phyloP scores from a whole-genome alignment of 2,113 vertebrate species.

The Jacana jacana region DNA sequence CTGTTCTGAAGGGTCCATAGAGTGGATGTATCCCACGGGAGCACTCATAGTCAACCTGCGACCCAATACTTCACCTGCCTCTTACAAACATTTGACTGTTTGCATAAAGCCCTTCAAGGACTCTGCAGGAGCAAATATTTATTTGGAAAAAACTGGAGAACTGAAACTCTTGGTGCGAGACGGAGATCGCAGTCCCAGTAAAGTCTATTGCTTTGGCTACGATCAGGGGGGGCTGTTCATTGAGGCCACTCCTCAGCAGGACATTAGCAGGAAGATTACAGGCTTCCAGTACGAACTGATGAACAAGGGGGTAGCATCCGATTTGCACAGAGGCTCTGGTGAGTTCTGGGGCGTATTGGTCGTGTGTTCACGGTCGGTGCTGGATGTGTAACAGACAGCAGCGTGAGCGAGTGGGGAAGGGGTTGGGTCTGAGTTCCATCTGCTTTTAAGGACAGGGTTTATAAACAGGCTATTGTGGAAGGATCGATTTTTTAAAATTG shows the following conservation, averaged over 20 bases:
- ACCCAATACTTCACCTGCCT: constrained; percentile 84
- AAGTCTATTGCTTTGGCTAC: constrained; percentile 87
- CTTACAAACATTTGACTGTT: constrained; percentile 83
- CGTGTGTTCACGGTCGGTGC: neutral
- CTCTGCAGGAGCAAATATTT: constrained; percentile 93
- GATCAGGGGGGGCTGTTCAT: constrained; percentile 91
- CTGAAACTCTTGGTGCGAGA: constrained; percentile 88
- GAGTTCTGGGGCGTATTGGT: constrained; percentile 48
- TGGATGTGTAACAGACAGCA: neutral
- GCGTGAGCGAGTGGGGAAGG: neutral
- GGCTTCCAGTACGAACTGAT: constrained; percentile 95
- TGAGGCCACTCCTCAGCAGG: constrained; percentile 89
- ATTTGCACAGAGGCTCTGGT: constrained; percentile 82
- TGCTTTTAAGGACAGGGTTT: constrained; percentile 38
- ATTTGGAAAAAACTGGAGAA: constrained; percentile 93
- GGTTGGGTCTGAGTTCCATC: neutral
- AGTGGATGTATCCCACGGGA: constrained; percentile 97
- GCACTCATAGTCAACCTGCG: constrained; percentile 95
- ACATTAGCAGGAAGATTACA: constrained; percentile 92
- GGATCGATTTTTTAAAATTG: neutral
- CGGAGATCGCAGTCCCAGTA: constrained; percentile 74
- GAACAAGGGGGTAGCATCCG: constrained; percentile 72
- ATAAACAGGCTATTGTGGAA: neutral
- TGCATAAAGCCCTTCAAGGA: constrained; percentile 90
- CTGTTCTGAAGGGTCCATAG: constrained; percentile 88